phyloP scores from a whole-genome alignment of 1,140 invertebrate genomes.

The Drosophila subpulchrella region DNA sequence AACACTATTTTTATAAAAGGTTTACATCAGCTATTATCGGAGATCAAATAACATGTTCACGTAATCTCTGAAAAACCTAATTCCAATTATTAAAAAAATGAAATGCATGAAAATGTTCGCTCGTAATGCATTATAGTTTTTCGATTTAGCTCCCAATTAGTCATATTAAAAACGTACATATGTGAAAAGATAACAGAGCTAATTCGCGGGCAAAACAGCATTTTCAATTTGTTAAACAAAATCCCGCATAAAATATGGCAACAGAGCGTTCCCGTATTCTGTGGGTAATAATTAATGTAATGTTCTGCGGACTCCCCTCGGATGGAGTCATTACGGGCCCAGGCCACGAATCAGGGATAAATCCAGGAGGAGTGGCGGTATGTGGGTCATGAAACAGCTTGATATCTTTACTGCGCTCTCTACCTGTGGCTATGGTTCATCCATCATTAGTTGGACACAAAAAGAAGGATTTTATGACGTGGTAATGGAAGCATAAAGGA shows the following conservation, averaged over 20 bases:
- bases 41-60: neutral
- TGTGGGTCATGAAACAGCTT: conserved; percentile 43
- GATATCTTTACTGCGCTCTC: conserved; percentile 42
- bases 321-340: conserved; percentile 25
- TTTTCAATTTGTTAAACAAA: conserved; percentile 34
- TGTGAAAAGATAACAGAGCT: conserved; percentile 20
- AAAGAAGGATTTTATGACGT: conserved; percentile 80
- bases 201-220: conserved; percentile 28
- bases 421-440: conserved; percentile 71
- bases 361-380: conserved; percentile 11
- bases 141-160: conserved; percentile 32
- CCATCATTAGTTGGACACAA: conserved; percentile 82
- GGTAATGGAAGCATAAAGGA: conserved; percentile 75
- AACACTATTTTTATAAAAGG: too few species aligned
- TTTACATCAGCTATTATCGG: too few species aligned
- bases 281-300: conserved; percentile 45
- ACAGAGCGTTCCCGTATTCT: conserved; percentile 13
- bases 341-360: neutral
- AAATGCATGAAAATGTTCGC: neutral
- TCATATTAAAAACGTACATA: conserved; percentile 20
- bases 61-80: neutral
- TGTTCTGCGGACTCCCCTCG: conserved; percentile 6
- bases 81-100: neutral
- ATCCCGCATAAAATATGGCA: conserved; percentile 34
- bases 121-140: conserved; percentile 21